These are phyloP conservation scores for Stenopsyche tienmushanensis DNA, from an alignment of 1,140 invertebrate genomes.

Conservation along the genomic window DNA sequence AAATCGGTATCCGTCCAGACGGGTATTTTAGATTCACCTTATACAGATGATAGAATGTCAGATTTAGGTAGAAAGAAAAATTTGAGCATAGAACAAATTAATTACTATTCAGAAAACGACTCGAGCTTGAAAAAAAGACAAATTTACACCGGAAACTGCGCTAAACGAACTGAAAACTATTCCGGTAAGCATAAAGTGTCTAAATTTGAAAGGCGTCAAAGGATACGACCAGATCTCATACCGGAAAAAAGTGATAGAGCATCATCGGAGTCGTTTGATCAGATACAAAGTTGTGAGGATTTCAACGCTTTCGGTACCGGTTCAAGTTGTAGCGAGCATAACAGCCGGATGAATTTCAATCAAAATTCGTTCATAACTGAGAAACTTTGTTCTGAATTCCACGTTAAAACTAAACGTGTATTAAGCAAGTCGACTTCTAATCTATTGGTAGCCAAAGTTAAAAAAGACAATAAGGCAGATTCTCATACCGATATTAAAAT, in stretches of 20 bases:
- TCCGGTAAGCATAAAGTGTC: constrained; percentile 51
- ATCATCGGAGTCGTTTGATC: constrained; percentile 55
- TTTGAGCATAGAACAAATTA: constrained; percentile 55
- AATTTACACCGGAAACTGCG: constrained; percentile 49
- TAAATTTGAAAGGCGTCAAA: constrained; percentile 53
- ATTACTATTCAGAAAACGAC: constrained; percentile 56
- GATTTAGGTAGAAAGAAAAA: constrained; percentile 54
- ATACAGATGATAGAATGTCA: constrained; percentile 51
- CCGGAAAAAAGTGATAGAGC: constrained; percentile 55
- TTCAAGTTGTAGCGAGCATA: constrained; percentile 52
- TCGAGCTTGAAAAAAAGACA: constrained; percentile 45
- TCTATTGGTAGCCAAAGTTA: constrained; percentile 56
- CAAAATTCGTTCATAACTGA: constrained; percentile 63
- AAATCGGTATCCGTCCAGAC: constrained; percentile 57
- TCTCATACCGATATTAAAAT: background rate
- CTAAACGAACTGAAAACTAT: constrained; percentile 53
- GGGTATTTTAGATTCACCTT: constrained; percentile 53
- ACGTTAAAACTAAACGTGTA: constrained; percentile 61
- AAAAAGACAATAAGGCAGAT: constrained; percentile 44
- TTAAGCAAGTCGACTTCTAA: constrained; percentile 63
- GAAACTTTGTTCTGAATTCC: constrained; percentile 62
- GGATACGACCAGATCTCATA: constrained; percentile 55
- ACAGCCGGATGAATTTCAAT: constrained; percentile 54
- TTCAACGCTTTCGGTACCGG: constrained; percentile 55
- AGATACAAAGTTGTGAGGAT: constrained; percentile 57